These are phyloP conservation scores for Drosophila setosimentum DNA, from an alignment of 2,888 invertebrate species.

Conservation along the genomic window DNA sequence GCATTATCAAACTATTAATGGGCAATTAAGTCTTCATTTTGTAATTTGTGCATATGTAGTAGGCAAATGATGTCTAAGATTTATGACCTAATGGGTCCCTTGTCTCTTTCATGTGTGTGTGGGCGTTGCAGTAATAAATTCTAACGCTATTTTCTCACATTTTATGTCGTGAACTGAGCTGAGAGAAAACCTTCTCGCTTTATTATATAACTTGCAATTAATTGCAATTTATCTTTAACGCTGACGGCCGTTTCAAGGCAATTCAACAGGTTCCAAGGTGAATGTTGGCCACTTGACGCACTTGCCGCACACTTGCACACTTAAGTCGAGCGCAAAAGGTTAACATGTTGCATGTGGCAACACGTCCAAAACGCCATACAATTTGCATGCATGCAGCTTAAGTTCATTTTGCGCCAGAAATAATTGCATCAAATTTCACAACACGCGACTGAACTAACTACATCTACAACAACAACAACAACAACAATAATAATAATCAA, in stretches of 20 bases:
- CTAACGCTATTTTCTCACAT: constrained; percentile 54
- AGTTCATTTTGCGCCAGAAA: constrained; percentile 56
- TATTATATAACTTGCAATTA: constrained; percentile 64
- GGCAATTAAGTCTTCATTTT: constrained; percentile 73
- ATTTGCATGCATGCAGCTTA: constrained; percentile 60
- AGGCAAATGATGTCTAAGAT: constrained; percentile 67
- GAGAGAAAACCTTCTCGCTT: constrained; percentile 33
- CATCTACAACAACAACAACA: neutral
- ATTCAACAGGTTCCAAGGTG: constrained; percentile 74
- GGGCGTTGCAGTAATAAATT: constrained; percentile 53
- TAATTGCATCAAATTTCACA: constrained; percentile 61
- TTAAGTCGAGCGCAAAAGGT: constrained; percentile 33
- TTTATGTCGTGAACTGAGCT: constrained; percentile 55
- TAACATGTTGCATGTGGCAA: constrained; percentile 70
- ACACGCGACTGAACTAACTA: constrained; percentile 52
- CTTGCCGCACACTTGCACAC: constrained; percentile 8
- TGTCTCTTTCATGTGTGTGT: constrained; percentile 20
- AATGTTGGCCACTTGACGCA: constrained; percentile 57
- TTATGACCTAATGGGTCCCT: constrained; percentile 51
- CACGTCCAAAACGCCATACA: constrained; percentile 16
- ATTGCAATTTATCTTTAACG: constrained; percentile 52
- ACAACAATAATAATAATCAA: constrained; percentile 7
- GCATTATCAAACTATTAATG: constrained; percentile 71
- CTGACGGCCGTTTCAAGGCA: constrained; percentile 40
- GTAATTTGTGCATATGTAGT: constrained; percentile 68